These are phyloP conservation scores for Chondrilla cf. caribensis DNA, from an alignment of 37 sponge, comb jelly and placozoan genomes.

Conservation along the genomic window DNA sequence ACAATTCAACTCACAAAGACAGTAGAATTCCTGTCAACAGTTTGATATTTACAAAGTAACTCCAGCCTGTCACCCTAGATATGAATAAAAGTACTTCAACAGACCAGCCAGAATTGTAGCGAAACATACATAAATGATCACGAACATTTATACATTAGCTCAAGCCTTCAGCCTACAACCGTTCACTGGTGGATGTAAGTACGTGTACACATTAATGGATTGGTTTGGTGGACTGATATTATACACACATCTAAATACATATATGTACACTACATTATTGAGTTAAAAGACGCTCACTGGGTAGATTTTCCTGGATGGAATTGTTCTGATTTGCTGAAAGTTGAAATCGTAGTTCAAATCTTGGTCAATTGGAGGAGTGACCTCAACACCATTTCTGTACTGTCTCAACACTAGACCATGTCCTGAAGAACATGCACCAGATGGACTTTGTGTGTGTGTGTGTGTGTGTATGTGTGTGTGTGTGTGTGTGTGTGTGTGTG, in stretches of 20 bases:
- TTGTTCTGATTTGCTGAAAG: conserved; percentile 50
- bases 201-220: too few relatives aligned
- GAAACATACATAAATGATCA: too few relatives aligned
- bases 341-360: conserved; percentile 70
- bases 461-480: too few relatives aligned
- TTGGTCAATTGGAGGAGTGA: conserved; percentile 47
- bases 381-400: conserved; percentile 38
- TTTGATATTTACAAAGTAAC: background rate
- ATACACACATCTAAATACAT: too few relatives aligned
- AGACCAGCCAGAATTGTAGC: too few relatives aligned
- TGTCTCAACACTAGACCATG: background rate
- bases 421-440: conserved; percentile 11
- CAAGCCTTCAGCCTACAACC: too few relatives aligned
- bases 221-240: too few relatives aligned
- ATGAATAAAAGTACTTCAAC: too few relatives aligned
- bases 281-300: conserved; percentile 64
- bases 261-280: too few relatives aligned
- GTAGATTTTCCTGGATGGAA: conserved; percentile 66
- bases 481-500: too few relatives aligned
- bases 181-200: too few relatives aligned
- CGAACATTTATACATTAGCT: too few relatives aligned
- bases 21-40: background rate
- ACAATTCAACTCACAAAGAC: background rate
- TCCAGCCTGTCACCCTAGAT: background rate
- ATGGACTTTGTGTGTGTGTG: conserved; percentile 60